Evolutionary conservation across 2,113 vertebrate genomes (phyloP).

Genomic region (Melanostigma gelatinosum): DNA sequence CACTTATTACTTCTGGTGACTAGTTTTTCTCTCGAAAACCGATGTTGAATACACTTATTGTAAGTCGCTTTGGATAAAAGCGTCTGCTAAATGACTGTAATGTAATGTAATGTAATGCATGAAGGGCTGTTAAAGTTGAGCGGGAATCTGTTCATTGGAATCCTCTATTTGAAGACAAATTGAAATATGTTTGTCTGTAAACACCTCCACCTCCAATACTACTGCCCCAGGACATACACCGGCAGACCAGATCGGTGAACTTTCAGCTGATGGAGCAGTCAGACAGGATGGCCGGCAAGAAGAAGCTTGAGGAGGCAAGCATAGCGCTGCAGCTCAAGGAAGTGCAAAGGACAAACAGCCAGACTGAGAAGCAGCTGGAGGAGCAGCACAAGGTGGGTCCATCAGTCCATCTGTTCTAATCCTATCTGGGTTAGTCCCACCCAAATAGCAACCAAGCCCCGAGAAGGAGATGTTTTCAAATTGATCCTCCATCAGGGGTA

Average conservation of each 20-base stretch:
- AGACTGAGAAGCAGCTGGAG: slow-evolving; percentile 34
- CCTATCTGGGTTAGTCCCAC: neutral
- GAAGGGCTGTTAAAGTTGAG: neutral
- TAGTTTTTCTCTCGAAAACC: no score
- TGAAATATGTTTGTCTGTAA: neutral
- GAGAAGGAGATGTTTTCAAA: neutral
- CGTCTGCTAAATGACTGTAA: no score
- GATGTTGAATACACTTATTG: no score
- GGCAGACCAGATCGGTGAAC: neutral
- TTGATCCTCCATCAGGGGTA: neutral
- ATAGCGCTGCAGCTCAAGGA: slow-evolving; percentile 20
- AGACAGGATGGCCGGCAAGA: neutral
- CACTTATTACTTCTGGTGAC: no score
- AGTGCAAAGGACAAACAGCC: slow-evolving; percentile 9
- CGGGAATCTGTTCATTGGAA: neutral
- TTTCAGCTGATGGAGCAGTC: neutral
- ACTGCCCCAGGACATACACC: neutral
- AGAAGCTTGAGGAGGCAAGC: neutral
- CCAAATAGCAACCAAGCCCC: neutral
- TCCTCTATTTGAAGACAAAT: neutral
- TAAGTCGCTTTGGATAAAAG: no score
- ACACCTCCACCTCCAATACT: neutral
- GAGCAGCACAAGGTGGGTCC: slow-evolving; percentile 52
- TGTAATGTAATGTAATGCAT: no score
- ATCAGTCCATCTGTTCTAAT: neutral